Conservation (phyloP, 2,113 vertebrate genomes). For the Ariopsis seemanni region DNA sequence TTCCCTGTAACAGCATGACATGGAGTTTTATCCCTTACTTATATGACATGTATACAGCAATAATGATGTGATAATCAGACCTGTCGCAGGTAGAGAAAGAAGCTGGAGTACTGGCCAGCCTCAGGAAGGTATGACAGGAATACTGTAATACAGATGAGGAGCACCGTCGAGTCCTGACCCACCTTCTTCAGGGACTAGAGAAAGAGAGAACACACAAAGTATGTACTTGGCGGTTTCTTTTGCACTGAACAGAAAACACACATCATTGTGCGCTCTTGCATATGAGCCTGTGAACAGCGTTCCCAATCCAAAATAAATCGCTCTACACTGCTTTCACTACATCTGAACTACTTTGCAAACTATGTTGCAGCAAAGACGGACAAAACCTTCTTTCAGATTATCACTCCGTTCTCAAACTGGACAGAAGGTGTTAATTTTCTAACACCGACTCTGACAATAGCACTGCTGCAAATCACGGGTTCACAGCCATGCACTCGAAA, state of each 20-base stretch:
- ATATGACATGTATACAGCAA: neutral
- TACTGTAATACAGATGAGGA: slow-evolving; percentile 89
- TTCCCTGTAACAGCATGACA: neutral
- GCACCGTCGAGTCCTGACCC: slow-evolving; percentile 84
- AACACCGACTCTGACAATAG: neutral
- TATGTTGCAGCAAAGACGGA: neutral
- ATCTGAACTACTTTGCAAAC: neutral
- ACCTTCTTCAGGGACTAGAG: slow-evolving; percentile 84
- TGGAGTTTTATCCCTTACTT: neutral
- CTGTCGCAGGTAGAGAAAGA: slow-evolving; percentile 88
- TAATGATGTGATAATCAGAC: slow-evolving; percentile 60
- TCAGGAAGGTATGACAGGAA: slow-evolving; percentile 87
- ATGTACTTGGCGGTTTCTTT: neutral
- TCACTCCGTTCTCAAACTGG: neutral
- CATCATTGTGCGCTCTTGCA: neutral
- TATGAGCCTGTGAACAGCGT: neutral
- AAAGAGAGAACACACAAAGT: neutral
- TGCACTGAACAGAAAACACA: neutral
- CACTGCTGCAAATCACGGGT: neutral
- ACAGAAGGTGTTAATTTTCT: neutral
- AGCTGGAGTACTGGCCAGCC: slow-evolving; percentile 88
- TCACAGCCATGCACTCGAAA: neutral
- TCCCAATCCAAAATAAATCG: neutral
- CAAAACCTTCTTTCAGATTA: neutral
- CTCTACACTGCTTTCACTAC: neutral